Evolutionary conservation across 2,113 vertebrate species (phyloP), one percentile per base, ranked within the genome.

Genomic region (Corythoichthys haematopterus): DNA sequence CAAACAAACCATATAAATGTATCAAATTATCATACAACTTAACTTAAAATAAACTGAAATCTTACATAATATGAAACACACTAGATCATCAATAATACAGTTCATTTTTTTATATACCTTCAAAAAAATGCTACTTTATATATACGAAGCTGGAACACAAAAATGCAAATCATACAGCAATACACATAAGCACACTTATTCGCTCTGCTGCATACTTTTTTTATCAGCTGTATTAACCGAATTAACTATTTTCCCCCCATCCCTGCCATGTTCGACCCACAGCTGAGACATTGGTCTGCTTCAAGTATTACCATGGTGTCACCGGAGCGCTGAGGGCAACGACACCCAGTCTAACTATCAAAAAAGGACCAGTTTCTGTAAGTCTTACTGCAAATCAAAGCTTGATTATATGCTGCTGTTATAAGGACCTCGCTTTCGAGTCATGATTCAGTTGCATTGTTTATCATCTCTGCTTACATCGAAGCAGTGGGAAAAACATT

Each of bases 231-330:
- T 35, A 14, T 35, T 4, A 4, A 56, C 12, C 16, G 6, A 16
- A 10, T 0, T 5, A 43, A 43, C 40, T 45, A 35, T 45, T 28
- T 45, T 12, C 46, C 37, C 46, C 5, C 8, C 15, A 33, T n/a
- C 3, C 2, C 3, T 28, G 70, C 58, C 66, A 64, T 69, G 69
- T 79, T n/a, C 85, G 46, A 68, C 38, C 80, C 89, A 70, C 74
- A 99, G 97, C 92, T 70, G 96, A 98, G 92, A 98, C 95, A 55
- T 95, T 94, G 92, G 94, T 98, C 85, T 98, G 97, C 91, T 99
- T 99, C 92, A 97, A 95, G 85, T 99, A 99, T 80, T 99, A 98
- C 88, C 96, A 99, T 2, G 97, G 97, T 0, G 91, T 94, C 58
- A 98, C 92, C 0, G 96, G 97, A 79, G 95, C 94, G 0, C 90